Evolutionary conservation across 2,113 vertebrate genomes (phyloP), one percentile per base, ranked within the genome.

Genomic region (Lasiurus borealis): DNA sequence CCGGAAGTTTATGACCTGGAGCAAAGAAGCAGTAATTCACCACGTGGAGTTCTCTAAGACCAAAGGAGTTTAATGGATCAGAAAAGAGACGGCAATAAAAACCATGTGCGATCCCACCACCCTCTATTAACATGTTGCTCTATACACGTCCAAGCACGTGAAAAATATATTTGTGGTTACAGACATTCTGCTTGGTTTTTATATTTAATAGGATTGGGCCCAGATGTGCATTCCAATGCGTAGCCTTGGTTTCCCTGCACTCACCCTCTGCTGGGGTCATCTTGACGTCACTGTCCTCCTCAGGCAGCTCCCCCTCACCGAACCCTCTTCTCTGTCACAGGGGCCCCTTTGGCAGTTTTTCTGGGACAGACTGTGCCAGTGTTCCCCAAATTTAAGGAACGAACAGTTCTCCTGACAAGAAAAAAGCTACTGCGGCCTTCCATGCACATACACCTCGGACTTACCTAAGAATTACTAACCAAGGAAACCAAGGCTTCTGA

Each of bases 31-130:
- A 71, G 57, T 71, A 52, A 94, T 90, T 92, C 72, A 88, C 77
- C 25, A 85, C 81, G 71, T 40, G 81, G 73, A 77, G 76, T 88
- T 88, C 34, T 81, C 34, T 48, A 34, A 80, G 52, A 87, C 69
- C 66, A 81, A 90, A 59, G 66, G 85, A 34, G 12, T 90, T 80
- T 80, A 93, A 80, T 2, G 27, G 66, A 29, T 90, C 27, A 72
- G 72, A 91, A 86, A 95, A 93, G 54, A 48, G 84, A 92, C 50
- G 80, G 84, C 18, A 76, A 52, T 85, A 85, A 95, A 96, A 94
- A 76, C 46, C 72, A 88, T 18, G 50, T 64, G 78, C 68, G 69
- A 75, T 75, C 71, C 66, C 21, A 62, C n/a, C 19, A 78, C 40
- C 27, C 77, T 40, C 88, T 46, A 72, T 27, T 71, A 91, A 71